Conservation (phyloP, 2,888 invertebrate species). For the Agriopis leucophaearia region DNA sequence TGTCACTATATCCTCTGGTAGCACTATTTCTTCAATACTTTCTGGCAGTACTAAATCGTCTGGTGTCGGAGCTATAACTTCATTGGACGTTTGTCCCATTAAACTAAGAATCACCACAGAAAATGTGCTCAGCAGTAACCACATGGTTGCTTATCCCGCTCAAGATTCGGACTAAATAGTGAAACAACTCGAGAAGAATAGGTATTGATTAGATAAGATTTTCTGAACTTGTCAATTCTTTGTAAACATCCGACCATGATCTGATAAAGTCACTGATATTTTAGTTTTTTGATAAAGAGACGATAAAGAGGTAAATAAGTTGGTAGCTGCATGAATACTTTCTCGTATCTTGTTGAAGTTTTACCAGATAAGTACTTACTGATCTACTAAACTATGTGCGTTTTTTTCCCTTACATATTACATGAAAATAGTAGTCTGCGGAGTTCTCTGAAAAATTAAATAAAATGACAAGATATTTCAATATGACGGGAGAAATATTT, state of each 20-base stretch:
- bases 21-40: conserved; percentile 4
- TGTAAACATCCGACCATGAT: conserved; percentile 9
- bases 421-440: background rate
- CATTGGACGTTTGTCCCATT: conserved; percentile 45
- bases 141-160: conserved; percentile 57
- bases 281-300: conserved; percentile 30
- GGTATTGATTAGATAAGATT: conserved; percentile 49
- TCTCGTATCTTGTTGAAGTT: background rate
- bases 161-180: conserved; percentile 50
- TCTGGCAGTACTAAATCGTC: conserved; percentile 1
- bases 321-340: background rate
- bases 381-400: too few species aligned
- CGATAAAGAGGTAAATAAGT: conserved; percentile 3
- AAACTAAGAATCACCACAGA: conserved; percentile 46
- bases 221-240: conserved; percentile 17
- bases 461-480: background rate
- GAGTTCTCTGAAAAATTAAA: background rate
- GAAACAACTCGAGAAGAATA: conserved; percentile 34
- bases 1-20: conserved; percentile 4
- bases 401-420: background rate
- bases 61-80: conserved; percentile 1
- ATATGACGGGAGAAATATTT: background rate
- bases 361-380: too few species aligned
- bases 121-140: conserved; percentile 48
- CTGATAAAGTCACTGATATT: conserved; percentile 30